Evolutionary conservation across 1,140 invertebrate genomes (phyloP).

Genomic region (Agrypnia vestita): DNA sequence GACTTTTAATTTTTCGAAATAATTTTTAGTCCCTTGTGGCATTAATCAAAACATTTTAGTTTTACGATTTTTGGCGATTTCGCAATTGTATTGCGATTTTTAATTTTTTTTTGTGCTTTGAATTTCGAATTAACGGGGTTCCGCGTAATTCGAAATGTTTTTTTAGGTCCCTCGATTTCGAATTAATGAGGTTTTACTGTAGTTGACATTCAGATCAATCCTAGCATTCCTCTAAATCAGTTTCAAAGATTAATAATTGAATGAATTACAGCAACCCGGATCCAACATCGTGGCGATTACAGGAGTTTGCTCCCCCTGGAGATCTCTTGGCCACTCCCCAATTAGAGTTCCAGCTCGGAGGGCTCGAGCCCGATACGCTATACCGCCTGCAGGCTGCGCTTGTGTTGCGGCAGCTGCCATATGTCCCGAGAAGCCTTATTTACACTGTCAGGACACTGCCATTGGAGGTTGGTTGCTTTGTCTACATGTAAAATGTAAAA

Average conservation of each 20-base stretch:
- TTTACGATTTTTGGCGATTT: too few species aligned
- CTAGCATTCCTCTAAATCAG: too few species aligned
- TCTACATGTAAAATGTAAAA: background rate
- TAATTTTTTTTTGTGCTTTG: too few species aligned
- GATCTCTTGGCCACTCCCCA: conserved; percentile 88
- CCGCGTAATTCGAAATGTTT: too few species aligned
- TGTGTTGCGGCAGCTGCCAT: conserved; percentile 81
- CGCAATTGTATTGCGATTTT: too few species aligned
- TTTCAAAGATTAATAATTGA: background rate
- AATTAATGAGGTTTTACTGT: too few species aligned
- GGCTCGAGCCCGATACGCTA: conserved; percentile 83
- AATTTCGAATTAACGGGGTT: too few species aligned
- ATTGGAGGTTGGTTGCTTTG: conserved; percentile 9
- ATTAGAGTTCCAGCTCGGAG: conserved; percentile 85
- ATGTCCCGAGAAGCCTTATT: conserved; percentile 82
- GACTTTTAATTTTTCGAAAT: too few species aligned
- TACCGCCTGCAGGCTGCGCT: conserved; percentile 88
- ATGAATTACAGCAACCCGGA: conserved; percentile 76
- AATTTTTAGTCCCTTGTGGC: too few species aligned
- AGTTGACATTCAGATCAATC: too few species aligned
- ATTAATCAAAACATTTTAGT: too few species aligned
- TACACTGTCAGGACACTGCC: conserved; percentile 81
- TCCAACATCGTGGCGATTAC: conserved; percentile 82
- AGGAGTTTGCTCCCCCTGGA: conserved; percentile 88
- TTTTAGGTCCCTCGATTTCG: too few species aligned